These are phyloP conservation scores for Gymnogyps californianus DNA, from an alignment of 2,113 vertebrate genomes.

Conservation along the genomic window DNA sequence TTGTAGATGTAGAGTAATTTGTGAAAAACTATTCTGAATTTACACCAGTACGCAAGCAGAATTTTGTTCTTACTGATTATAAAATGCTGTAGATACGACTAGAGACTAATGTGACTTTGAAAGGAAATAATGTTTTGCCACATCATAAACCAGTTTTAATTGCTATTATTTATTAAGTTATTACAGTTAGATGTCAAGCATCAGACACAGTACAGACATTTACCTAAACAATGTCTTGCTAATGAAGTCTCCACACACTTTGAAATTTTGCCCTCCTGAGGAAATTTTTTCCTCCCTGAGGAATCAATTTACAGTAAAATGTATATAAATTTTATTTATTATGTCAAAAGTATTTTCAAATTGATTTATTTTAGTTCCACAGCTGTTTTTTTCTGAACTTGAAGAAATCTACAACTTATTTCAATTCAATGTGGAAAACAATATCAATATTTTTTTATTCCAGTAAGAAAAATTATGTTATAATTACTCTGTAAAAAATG, in stretches of 20 bases:
- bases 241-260: neutral
- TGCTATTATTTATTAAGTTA: conserved; percentile 14
- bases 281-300: neutral
- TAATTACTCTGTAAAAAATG: neutral
- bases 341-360: neutral
- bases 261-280: neutral
- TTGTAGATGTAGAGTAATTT: neutral
- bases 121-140: conserved; percentile 1
- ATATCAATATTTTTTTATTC: neutral
- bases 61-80: neutral
- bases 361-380: neutral
- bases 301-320: conserved; percentile 10
- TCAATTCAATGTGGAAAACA: neutral
- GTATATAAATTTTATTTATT: neutral
- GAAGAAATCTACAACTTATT: neutral
- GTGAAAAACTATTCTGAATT: neutral
- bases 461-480: neutral
- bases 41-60: neutral
- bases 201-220: neutral
- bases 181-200: neutral
- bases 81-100: neutral
- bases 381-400: neutral
- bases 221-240: neutral
- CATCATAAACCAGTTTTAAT: conserved; percentile 13
- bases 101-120: neutral